Evolutionary conservation across 2,888 invertebrate genomes (phyloP), one percentile per base, ranked within the genome.

Genomic region (Sesia bembeciformis): DNA sequence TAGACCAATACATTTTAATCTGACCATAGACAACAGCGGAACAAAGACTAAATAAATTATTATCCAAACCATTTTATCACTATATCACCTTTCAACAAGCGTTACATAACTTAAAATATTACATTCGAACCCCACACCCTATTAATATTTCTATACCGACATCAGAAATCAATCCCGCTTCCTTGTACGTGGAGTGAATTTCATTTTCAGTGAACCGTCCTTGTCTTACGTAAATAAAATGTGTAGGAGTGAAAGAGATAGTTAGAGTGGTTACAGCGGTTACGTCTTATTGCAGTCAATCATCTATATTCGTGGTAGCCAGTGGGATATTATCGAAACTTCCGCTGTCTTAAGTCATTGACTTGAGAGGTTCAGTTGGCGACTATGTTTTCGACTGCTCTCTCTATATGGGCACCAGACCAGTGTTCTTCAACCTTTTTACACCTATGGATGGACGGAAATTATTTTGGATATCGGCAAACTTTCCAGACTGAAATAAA

Each of bases 301-400:
- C 87, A 87, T 87, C 87, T 86, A 84, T 85, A 89, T 88, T 88
- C 86, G 82, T 84, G 78, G 77, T 84, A 78, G 82, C 78, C 78
- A 75, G 83, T 81, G 68, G 84, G 83, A 86, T 85, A 84, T 87
- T 83, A 84, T 84, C 77, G 81, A 71, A 65, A 73, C 84, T 88
- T 89, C 88, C 88, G 80, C 74, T 66, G 66, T 69, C 65, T 67
- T 68, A 72, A 79, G 87, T 88, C 87, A 80, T 78, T 87, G 88
- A 78, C 78, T 78, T 65, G 58, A 64, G 39, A 46, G 42, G 38
- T 43, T 52, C 43, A 52, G 8, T 23, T 41, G 23, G 40, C 23
- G 40, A 40, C n/a, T 46, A 46, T 23, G 23, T 46, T 46, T 46
- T 46, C 23, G 46, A 46, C 23, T 46, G 23, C 23, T 23, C 23